phyloP scores from a whole-genome alignment of 2,888 invertebrate species.

The Brachypalpus laphriformis region DNA sequence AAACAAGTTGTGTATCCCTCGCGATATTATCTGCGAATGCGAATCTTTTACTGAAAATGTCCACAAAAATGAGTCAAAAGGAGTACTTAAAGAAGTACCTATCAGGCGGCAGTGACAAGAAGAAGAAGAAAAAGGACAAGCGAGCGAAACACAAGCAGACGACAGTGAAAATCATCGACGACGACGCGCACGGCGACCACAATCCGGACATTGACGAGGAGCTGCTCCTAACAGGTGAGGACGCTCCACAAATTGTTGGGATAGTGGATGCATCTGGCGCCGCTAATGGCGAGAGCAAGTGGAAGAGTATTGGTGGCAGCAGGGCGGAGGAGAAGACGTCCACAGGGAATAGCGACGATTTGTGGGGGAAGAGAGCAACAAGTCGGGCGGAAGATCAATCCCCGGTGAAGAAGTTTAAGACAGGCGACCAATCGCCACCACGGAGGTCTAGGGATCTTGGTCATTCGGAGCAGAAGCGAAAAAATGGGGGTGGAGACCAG shows the following conservation, averaged over 20 bases:
- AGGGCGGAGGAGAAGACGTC: slow-evolving; percentile 53
- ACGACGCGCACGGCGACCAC: slow-evolving; percentile 87
- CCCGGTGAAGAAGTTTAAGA: background rate
- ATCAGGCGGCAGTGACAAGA: slow-evolving; percentile 85
- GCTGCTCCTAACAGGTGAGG: slow-evolving; percentile 89
- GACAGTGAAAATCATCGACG: slow-evolving; percentile 91
- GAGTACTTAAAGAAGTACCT: slow-evolving; percentile 92
- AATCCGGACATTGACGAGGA: slow-evolving; percentile 83
- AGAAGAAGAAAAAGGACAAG: slow-evolving; percentile 88
- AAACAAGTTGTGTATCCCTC: slow-evolving; percentile 47
- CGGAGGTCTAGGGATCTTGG: slow-evolving; percentile 10
- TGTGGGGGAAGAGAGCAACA: slow-evolving; percentile 77
- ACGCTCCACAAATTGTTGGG: slow-evolving; percentile 95
- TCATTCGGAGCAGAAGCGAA: background rate
- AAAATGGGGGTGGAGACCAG: too few species aligned
- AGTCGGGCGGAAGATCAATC: slow-evolving; percentile 26
- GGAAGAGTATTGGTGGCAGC: slow-evolving; percentile 80
- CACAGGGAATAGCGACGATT: too few species aligned
- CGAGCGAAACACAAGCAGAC: slow-evolving; percentile 82
- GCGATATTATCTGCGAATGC: background rate
- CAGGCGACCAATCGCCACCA: slow-evolving; percentile 67
- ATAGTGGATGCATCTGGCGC: slow-evolving; percentile 88
- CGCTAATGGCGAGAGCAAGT: slow-evolving; percentile 76
- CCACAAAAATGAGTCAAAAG: slow-evolving; percentile 86
- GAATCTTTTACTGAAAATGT: slow-evolving; percentile 42